Evolutionary conservation across 2,888 invertebrate genomes (phyloP).

Genomic region (Electrophaes corylata): DNA sequence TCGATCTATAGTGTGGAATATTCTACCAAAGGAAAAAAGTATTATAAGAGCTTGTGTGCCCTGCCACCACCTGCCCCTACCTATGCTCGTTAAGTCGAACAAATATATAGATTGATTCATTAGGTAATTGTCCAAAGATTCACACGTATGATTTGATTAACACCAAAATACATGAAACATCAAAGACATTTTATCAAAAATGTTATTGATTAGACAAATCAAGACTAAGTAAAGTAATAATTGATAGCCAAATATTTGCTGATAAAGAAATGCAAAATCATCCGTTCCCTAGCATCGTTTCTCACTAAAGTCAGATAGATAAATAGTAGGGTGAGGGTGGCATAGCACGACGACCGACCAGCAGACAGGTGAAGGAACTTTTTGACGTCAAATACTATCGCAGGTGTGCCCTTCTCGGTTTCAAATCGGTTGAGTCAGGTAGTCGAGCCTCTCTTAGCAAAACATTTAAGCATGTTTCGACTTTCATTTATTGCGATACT

Average conservation of each 20-base stretch:
- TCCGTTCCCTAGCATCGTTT: slow-evolving; percentile 44
- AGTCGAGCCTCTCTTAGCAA: slow-evolving; percentile 40
- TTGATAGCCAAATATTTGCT: slow-evolving; percentile 46
- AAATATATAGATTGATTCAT: too few species aligned
- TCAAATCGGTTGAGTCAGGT: slow-evolving; percentile 53
- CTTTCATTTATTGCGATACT: slow-evolving; percentile 44
- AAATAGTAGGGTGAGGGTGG: slow-evolving; percentile 45
- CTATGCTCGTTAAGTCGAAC: too few species aligned
- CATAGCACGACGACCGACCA: slow-evolving; percentile 47
- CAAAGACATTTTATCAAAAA: neutral
- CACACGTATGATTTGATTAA: too few species aligned
- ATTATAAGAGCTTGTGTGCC: too few species aligned
- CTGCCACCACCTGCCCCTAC: too few species aligned
- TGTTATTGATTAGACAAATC: neutral
- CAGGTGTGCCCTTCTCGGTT: slow-evolving; percentile 64
- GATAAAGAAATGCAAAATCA: slow-evolving; percentile 41
- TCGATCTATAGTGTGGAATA: too few species aligned
- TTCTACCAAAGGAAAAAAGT: too few species aligned
- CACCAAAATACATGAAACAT: neutral
- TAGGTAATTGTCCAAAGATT: too few species aligned
- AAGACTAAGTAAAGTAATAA: too few species aligned
- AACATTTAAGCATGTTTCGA: slow-evolving; percentile 43
- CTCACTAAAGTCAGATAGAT: slow-evolving; percentile 39
- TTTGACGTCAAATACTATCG: slow-evolving; percentile 58
- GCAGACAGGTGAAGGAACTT: slow-evolving; percentile 68